Percentiles rank a stretch among this genome's conserved stretches.
Conservation (phyloP, 2,797 vertebrate genomes). For the Tapera naevia region DNA sequence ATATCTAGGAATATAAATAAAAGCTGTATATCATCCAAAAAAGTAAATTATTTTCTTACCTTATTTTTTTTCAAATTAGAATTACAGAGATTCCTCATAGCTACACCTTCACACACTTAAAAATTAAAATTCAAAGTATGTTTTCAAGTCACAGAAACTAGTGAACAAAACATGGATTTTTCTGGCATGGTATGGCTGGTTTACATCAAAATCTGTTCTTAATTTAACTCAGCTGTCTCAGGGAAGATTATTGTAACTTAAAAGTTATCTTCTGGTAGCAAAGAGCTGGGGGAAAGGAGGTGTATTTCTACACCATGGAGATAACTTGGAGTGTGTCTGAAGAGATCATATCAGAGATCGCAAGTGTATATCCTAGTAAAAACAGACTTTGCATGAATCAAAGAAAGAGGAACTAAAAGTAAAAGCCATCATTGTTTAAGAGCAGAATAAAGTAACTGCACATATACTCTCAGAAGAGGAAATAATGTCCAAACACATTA, state of each 20-base stretch:
- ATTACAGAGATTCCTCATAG: neutral
- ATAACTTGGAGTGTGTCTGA: neutral
- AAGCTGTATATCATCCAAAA: neutral
- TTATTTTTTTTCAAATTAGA: neutral
- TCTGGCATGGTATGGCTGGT: neutral
- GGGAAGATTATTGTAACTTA: neutral
- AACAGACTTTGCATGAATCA: neutral
- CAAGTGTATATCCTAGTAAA: slow-evolving; percentile 16
- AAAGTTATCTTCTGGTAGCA: slow-evolving; percentile 38
- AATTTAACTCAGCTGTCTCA: slow-evolving; percentile 38
- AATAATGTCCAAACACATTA: neutral
- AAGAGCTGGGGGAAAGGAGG: neutral
- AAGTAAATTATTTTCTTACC: neutral
- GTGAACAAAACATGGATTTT: slow-evolving; percentile 36
- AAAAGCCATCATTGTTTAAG: neutral
- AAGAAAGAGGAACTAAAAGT: neutral
- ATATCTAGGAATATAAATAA: neutral
- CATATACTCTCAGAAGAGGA: neutral
- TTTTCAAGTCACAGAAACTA: slow-evolving; percentile 23
- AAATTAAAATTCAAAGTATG: slow-evolving; percentile 41
- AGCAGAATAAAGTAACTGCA: neutral
- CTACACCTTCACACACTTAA: neutral
- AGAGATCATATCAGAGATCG: neutral
- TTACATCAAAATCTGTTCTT: slow-evolving; percentile 27
- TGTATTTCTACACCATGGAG: neutral